Conservation (phyloP, 2,113 vertebrate genomes). For the Lepus europaeus region DNA sequence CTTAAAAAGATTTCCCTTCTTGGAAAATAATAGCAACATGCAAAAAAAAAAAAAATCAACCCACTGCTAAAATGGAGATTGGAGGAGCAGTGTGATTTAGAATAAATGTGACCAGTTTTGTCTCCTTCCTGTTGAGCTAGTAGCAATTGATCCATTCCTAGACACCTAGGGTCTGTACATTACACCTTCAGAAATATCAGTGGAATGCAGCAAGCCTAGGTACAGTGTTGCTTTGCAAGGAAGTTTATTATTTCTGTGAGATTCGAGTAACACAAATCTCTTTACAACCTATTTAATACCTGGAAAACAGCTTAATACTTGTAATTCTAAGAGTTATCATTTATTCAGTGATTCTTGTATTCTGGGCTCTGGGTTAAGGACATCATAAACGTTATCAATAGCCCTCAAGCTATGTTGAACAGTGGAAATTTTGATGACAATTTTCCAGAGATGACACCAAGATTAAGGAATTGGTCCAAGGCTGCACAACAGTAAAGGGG, state of each 20-base stretch:
- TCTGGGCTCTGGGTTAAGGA: neutral
- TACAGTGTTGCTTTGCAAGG: neutral
- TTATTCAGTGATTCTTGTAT: neutral
- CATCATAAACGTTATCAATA: neutral
- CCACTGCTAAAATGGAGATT: neutral
- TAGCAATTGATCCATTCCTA: neutral
- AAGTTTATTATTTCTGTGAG: slow-evolving; percentile 48
- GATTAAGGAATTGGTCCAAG: neutral
- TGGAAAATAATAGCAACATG: neutral
- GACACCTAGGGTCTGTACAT: neutral
- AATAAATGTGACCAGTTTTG: neutral
- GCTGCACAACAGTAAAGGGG: neutral
- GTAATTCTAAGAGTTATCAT: neutral
- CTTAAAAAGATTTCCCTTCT: neutral
- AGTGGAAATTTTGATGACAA: neutral
- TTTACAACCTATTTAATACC: neutral
- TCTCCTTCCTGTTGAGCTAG: neutral
- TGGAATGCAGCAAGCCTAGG: neutral
- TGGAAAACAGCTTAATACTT: neutral
- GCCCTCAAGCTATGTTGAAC: neutral
- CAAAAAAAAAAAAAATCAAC: too few species aligned
- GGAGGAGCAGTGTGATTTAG: neutral
- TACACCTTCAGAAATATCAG: neutral
- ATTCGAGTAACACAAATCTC: slow-evolving; percentile 42
- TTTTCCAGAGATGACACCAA: neutral